Percentiles rank a stretch among this genome's conserved stretches.
These are phyloP conservation scores for Aradophagus sp. DNA, from an alignment of 1,140 invertebrate species.

Conservation along the genomic window DNA sequence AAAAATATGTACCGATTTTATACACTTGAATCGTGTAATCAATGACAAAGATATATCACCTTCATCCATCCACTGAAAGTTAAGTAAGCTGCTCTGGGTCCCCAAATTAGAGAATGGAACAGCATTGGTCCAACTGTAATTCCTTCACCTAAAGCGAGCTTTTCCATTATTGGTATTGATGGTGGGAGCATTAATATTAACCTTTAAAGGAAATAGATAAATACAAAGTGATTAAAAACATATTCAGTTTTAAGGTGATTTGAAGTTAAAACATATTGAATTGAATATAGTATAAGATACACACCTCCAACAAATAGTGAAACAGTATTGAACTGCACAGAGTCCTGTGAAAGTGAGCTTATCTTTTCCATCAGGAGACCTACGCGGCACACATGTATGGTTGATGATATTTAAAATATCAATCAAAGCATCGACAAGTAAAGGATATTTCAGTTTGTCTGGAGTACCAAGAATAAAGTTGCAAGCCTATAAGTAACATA, in stretches of 20 bases:
- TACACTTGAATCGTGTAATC: too few species aligned
- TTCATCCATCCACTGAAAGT: conserved; percentile 81
- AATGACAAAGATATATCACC: conserved; percentile 58
- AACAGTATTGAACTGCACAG: conserved; percentile 93
- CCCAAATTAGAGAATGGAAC: conserved; percentile 85
- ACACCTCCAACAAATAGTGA: conserved; percentile 88
- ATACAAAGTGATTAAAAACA: too few species aligned
- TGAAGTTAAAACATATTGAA: too few species aligned
- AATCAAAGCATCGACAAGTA: conserved; percentile 89
- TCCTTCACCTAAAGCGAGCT: conserved; percentile 79
- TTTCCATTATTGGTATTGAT: conserved; percentile 89
- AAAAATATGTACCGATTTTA: too few species aligned
- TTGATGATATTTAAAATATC: conserved; percentile 85
- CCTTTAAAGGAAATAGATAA: conserved; percentile 66
- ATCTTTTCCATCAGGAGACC: conserved; percentile 71
- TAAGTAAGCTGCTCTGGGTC: conserved; percentile 80
- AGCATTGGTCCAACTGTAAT: conserved; percentile 77
- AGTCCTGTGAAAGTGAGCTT: conserved; percentile 81
- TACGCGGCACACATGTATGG: conserved; percentile 74
- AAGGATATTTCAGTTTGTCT: conserved; percentile 91
- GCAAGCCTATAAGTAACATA: conserved; percentile 79
- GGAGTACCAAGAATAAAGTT: conserved; percentile 93
- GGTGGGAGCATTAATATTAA: conserved; percentile 88
- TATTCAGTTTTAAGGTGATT: too few species aligned
- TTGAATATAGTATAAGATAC: background rate